Evolutionary conservation across 2,113 vertebrate species (phyloP).

Genomic region (Gambusia holbrooki): DNA sequence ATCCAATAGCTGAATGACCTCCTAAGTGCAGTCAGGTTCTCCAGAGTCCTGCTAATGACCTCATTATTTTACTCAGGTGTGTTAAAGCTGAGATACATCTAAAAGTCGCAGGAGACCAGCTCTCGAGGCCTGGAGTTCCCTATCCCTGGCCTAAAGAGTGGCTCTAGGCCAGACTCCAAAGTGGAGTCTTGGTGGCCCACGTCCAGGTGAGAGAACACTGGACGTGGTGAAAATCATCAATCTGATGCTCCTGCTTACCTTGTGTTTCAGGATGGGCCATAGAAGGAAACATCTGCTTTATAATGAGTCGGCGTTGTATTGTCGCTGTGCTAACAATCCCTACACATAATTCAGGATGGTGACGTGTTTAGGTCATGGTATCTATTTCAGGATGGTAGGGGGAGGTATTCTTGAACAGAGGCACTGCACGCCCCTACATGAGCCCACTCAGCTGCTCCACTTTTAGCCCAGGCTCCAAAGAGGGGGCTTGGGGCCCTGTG

Average conservation of each 20-base stretch:
- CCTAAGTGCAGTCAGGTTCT: too few species aligned
- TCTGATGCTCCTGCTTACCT: not conserved
- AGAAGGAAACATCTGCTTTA: slow-evolving; percentile 20
- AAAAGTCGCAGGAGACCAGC: too few species aligned
- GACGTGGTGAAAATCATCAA: not conserved
- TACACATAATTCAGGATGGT: slow-evolving; percentile 31
- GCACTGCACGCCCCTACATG: slow-evolving; percentile 1
- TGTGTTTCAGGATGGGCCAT: not conserved
- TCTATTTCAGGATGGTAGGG: slow-evolving; percentile 51
- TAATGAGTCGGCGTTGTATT: slow-evolving; percentile 9
- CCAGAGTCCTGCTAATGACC: too few species aligned
- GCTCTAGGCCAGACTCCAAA: too few species aligned
- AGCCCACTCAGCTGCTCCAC: slow-evolving; percentile 42
- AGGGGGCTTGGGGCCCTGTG: slow-evolving; percentile 20
- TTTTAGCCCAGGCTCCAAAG: slow-evolving; percentile 64
- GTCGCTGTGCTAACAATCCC: not conserved
- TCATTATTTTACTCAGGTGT: too few species aligned
- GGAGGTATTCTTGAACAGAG: slow-evolving; percentile 31
- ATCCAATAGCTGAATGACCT: too few species aligned
- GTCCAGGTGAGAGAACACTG: too few species aligned
- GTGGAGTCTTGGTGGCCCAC: too few species aligned
- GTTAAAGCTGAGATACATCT: too few species aligned
- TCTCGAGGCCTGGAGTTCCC: too few species aligned
- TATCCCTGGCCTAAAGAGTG: too few species aligned
- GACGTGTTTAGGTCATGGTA: slow-evolving; percentile 15